Percentiles rank a stretch among this genome's conserved stretches.
Conservation (phyloP, 2,888 invertebrate species). For the Parasteatoda lunata region DNA sequence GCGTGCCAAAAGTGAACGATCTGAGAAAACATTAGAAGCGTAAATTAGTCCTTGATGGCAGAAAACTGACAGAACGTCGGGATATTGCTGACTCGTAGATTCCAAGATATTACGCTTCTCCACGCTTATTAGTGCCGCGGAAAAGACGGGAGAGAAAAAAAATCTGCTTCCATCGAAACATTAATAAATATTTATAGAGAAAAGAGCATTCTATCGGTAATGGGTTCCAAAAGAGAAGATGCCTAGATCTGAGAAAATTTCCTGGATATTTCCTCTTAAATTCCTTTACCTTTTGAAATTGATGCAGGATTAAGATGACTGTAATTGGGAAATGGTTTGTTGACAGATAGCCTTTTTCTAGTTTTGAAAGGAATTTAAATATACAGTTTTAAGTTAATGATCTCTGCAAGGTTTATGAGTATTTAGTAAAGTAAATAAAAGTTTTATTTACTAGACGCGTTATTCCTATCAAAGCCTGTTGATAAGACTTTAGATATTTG, state of each 20-base stretch:
- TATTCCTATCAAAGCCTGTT: no score
- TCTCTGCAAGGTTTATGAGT: no score
- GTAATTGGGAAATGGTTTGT: no score
- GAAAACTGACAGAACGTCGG: neutral
- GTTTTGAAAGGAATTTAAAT: no score
- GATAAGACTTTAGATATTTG: no score
- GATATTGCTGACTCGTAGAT: neutral
- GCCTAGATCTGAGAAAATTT: no score
- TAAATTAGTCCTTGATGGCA: slow-evolving; percentile 1
- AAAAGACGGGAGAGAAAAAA: neutral
- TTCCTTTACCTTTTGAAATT: no score
- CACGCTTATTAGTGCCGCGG: neutral
- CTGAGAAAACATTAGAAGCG: neutral
- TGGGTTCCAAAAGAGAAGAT: neutral
- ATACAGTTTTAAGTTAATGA: no score
- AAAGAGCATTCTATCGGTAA: slow-evolving; percentile 8
- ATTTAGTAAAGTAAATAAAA: no score
- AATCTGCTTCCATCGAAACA: neutral
- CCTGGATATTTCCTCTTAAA: no score
- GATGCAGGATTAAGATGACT: neutral
- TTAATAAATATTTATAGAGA: slow-evolving; percentile 39
- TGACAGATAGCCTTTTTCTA: no score
- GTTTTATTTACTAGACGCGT: no score
- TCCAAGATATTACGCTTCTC: neutral
- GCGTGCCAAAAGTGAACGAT: neutral